Evolutionary conservation across 23 tunicate genomes (phyloP).

Genomic region (Trididemnum nubilum): DNA sequence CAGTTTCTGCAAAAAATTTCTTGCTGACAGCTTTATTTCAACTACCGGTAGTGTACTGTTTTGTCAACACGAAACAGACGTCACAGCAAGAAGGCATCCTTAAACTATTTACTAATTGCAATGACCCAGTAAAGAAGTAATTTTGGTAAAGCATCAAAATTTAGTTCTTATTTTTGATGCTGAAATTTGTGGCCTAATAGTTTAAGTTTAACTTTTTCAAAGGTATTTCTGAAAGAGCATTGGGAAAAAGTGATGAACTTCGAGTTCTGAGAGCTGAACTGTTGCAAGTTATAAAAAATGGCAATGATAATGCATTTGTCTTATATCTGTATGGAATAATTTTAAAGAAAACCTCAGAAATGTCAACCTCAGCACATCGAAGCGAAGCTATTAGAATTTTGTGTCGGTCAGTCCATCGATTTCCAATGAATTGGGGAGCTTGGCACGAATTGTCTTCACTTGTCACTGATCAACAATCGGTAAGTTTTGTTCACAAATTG

Average conservation of each 20-base stretch:
- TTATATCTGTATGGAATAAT: constrained; percentile 65
- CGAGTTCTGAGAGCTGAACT: constrained; percentile 43
- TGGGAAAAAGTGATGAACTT: constrained; percentile 64
- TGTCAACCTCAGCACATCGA: constrained; percentile 45
- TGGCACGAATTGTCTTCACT: constrained; percentile 71
- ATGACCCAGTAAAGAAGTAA: too few species aligned
- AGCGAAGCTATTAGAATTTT: constrained; percentile 48
- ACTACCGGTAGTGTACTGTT: too few species aligned
- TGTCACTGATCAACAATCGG: constrained; percentile 59
- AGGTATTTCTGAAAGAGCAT: constrained; percentile 46
- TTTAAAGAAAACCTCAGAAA: constrained; percentile 71
- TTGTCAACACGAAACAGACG: too few species aligned
- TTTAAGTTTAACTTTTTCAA: neutral
- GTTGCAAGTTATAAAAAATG: constrained; percentile 34
- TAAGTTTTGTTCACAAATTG: constrained; percentile 16
- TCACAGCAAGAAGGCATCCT: too few species aligned
- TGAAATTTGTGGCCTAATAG: too few species aligned
- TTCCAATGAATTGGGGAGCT: constrained; percentile 84
- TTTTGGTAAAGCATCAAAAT: too few species aligned
- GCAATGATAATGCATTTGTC: constrained; percentile 45
- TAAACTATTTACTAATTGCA: too few species aligned
- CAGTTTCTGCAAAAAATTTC: too few species aligned
- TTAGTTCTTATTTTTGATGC: too few species aligned
- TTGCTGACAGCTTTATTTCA: too few species aligned
- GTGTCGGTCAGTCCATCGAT: constrained; percentile 44